Percentiles rank a stretch among this genome's conserved stretches.
Evolutionary conservation across 92 coral and sea anemone genomes (phyloP).

Genomic region (Porites cylindrica): DNA sequence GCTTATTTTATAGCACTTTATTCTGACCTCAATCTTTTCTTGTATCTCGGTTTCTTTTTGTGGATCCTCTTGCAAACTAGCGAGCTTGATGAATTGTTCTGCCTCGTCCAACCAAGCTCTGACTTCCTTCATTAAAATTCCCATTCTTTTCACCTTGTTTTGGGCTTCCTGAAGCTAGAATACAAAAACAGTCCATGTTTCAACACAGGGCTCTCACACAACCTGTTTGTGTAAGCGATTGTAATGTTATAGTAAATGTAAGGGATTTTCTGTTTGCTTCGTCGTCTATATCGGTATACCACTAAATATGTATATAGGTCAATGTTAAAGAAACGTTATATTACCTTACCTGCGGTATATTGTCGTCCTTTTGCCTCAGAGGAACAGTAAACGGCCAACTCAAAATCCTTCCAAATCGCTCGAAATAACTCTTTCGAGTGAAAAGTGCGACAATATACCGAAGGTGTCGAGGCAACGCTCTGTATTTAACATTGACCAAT

Average conservation of each 20-base stretch:
- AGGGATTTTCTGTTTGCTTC: no score
- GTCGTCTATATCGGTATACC: no score
- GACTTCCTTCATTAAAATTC: constrained; percentile 45
- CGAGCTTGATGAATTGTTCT: constrained; percentile 37
- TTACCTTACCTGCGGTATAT: no score
- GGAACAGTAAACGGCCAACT: no score
- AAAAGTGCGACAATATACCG: no score
- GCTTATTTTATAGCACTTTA: not conserved
- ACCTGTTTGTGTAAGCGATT: not conserved
- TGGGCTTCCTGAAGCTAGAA: constrained; percentile 48
- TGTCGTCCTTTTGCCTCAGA: no score
- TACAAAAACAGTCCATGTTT: not conserved
- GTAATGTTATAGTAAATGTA: not conserved
- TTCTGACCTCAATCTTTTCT: constrained; percentile 56
- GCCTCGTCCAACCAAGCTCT: constrained; percentile 66
- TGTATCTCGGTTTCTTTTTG: constrained; percentile 44
- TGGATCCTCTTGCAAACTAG: constrained; percentile 9
- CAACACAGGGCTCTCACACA: not conserved
- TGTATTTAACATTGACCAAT: no score
- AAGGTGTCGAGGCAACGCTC: no score
- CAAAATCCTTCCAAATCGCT: no score
- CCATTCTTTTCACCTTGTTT: constrained; percentile 50
- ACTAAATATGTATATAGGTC: no score
- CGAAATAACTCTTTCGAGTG: no score
- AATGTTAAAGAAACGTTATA: no score